A percentile compares a stretch with the other conserved stretches of the same genome.
These are phyloP conservation scores for Phyllostomus discolor DNA, from an alignment of 2,113 vertebrate genomes.

Conservation along the genomic window DNA sequence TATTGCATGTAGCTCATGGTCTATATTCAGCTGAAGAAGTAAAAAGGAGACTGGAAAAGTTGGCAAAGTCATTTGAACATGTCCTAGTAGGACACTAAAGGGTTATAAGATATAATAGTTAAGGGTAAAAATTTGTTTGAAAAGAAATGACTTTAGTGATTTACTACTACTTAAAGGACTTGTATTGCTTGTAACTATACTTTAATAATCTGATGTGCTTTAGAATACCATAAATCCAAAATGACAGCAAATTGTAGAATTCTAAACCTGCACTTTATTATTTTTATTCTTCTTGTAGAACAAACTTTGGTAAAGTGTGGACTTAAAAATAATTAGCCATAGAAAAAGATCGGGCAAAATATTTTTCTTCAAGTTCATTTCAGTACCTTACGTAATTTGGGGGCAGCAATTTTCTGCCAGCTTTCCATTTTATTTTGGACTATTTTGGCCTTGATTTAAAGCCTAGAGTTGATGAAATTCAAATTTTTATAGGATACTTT, in stretches of 20 bases:
- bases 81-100: background rate
- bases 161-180: background rate
- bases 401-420: constrained; percentile 47
- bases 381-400: background rate
- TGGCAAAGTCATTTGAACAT: background rate
- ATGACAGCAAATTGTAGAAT: constrained; percentile 8
- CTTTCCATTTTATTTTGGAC: constrained; percentile 56
- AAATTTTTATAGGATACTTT: constrained; percentile 48
- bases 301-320: constrained; percentile 13
- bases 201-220: constrained; percentile 29
- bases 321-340: constrained; percentile 18
- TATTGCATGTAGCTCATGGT: background rate
- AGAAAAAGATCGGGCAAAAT: constrained; percentile 7
- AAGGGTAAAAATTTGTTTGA: constrained; percentile 15
- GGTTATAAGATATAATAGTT: background rate
- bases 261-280: constrained; percentile 49
- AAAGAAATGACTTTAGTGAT: background rate
- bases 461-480: constrained; percentile 17
- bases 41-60: background rate
- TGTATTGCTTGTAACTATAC: background rate
- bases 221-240: background rate
- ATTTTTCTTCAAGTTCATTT: constrained; percentile 38
- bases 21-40: background rate
- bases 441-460: constrained; percentile 46
- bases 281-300: constrained; percentile 40